These are phyloP conservation scores for Pogonomyrmex barbatus DNA, from an alignment of 1,140 invertebrate species.

Conservation along the genomic window DNA sequence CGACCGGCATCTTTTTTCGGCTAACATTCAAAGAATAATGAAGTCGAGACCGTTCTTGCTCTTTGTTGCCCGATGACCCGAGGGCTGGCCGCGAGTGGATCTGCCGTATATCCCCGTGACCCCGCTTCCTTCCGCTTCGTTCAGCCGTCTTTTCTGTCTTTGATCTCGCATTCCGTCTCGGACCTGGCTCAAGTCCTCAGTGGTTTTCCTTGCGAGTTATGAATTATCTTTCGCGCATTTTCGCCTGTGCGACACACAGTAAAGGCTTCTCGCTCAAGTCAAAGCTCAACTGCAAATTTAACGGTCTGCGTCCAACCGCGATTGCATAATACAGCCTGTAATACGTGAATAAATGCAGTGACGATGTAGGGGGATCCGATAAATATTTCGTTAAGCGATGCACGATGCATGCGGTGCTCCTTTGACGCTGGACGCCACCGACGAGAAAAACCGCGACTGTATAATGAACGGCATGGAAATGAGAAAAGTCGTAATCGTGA, in stretches of 20 bases:
- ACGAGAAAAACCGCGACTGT: slow-evolving; percentile 8
- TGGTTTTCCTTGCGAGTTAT: slow-evolving; percentile 58
- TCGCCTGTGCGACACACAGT: not conserved
- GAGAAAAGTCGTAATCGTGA: slow-evolving; percentile 28
- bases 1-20: not conserved
- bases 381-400: slow-evolving; percentile 45
- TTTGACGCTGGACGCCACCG: slow-evolving; percentile 2
- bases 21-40: slow-evolving; percentile 10
- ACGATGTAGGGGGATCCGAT: not conserved
- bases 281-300: slow-evolving; percentile 52
- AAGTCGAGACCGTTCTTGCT: not conserved
- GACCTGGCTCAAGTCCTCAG: slow-evolving; percentile 17
- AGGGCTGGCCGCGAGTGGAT: not conserved
- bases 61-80: slow-evolving; percentile 32
- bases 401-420: not conserved
- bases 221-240: slow-evolving; percentile 64
- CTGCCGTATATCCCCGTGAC: not conserved
- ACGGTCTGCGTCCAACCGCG: slow-evolving; percentile 35
- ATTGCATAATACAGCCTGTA: slow-evolving; percentile 42
- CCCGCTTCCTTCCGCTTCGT: slow-evolving; percentile 25
- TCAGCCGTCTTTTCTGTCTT: slow-evolving; percentile 69
- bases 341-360: slow-evolving; percentile 53
- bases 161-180: slow-evolving; percentile 78
- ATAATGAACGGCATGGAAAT: slow-evolving; percentile 22
- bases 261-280: not conserved